Base-by-base conservation (phyloP, 2,888 invertebrate genomes). In the Prosopocoilus inquinatus region DNA sequence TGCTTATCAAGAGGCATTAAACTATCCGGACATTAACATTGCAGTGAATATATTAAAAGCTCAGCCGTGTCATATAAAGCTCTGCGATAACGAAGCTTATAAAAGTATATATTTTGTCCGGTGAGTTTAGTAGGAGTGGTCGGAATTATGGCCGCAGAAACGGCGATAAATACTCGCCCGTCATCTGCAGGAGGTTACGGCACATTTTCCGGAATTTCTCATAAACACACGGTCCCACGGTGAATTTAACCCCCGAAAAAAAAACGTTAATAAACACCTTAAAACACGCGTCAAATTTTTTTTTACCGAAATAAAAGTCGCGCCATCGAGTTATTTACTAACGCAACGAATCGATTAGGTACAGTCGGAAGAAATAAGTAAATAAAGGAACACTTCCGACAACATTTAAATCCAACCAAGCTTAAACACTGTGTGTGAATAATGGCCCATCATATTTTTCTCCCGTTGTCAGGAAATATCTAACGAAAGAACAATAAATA, bases 11-110 rank as follows among this genome's bases (percentile, higher is more conserved):
- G 20, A 36, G 33, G 52, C 47, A 47, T 52, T 52, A 56, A 52
- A 52, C 56, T 56, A 56, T 52, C 52, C 52, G 52, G 48, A 48
- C 56, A 52, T 56, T 56, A 56, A 61, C 60, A 60, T 50, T 58
- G 56, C 59, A 55, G 55, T 51, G 54, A 56, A 53, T 56, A 60
- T 62, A 64, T 65, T 65, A 63, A 64, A 65, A 60, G 57, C 62
- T 61, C 55, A 49, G 53, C 58, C 58, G 47, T 53, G 57, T 58
- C 59, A 47, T 60, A 65, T 63, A 65, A 63, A 61, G 50, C 57
- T 55, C 43, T 34, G 53, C 61, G 65, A 65, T 65, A 65, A 64
- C 62, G 55, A 55, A 61, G 64, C 65, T 65, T 65, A 63, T 64
- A 65, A 64, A 64, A 65, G 62, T 57, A 54, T 65, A 61, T 64